Base-by-base conservation (phyloP, 2,888 invertebrate species). In the Holacanthella duospinosa region DNA sequence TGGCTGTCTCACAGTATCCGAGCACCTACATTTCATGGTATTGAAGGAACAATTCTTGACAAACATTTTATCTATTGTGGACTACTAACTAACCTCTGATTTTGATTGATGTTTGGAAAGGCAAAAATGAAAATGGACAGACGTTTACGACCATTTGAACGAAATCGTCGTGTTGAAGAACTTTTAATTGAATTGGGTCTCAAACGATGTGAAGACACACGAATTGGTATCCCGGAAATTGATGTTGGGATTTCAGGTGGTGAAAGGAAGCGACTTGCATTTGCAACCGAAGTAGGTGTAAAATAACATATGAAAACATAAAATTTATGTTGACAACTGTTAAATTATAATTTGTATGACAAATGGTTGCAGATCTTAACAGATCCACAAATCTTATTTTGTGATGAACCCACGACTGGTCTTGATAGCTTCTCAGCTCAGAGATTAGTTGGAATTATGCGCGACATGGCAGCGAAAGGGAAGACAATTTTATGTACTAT, bases 181-280 rank as follows among this genome's bases (percentile, higher is more conserved):
- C 80, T 93, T 16, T 75, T 91, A 36, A 81, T 84, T 62, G 83
- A 88, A 74, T 80, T 92, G 2, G 87, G 88, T 0, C 77, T 93
- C 1, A 79, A 82, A 0, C 83, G 85, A 3, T 86, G 86, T 65
- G 81, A 86, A 6, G 81, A 88, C 70, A 87, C 88, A 0, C 80
- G 85, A 64, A 95, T 96, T 63, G 94, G 93, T 0, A n/a, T n/a
- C n/a, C n/a, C n/a, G n/a, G 86, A 86, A 48, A 83, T 86, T 25
- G 80, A 82, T 60, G 91, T 90, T 76, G 87, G 91, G 0, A 80
- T 96, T 1, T 95, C 94, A 0, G 94, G 95, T 0, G 96, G 96
- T 0, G 96, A 96, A 76, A 86, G 88, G 75, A 95, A 95, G 75
- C 81, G 95, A 62, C 79, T 96, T 25, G 87, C 94, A 0, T 94